Conservation (phyloP, 2,888 invertebrate genomes). For the Cynaeus angustus region DNA sequence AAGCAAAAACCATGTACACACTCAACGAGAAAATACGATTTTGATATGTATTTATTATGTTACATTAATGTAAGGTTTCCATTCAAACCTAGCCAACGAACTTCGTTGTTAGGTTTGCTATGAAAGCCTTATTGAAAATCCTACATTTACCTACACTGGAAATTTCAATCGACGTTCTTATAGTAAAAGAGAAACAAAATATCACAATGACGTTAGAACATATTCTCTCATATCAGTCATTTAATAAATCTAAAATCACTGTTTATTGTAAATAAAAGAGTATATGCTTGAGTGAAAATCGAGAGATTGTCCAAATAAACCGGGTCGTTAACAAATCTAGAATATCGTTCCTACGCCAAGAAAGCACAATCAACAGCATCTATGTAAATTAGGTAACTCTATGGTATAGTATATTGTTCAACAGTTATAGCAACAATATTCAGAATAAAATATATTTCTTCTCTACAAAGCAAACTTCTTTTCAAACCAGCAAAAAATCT, state of each 20-base stretch:
- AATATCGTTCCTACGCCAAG: conserved; percentile 21
- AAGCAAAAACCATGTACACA: conserved; percentile 43
- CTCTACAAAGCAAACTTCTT: conserved; percentile 19
- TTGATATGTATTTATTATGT: conserved; percentile 49
- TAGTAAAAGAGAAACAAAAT: conserved; percentile 37
- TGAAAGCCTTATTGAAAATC: conserved; percentile 8
- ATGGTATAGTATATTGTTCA: conserved; percentile 10
- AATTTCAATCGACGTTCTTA: conserved; percentile 22
- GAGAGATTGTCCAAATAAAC: conserved; percentile 32
- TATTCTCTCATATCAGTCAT: conserved; percentile 40
- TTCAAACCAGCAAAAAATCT: conserved; percentile 23
- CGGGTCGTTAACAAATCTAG: not conserved
- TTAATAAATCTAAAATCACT: conserved; percentile 14
- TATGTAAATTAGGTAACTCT: conserved; percentile 24
- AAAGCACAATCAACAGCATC: conserved; percentile 30
- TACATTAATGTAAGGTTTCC: conserved; percentile 28
- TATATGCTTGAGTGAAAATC: conserved; percentile 7
- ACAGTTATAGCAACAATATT: conserved; percentile 25
- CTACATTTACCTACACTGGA: conserved; percentile 35
- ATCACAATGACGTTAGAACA: conserved; percentile 46
- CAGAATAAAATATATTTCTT: conserved; percentile 27
- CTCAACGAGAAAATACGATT: conserved; percentile 38
- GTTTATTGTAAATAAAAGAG: conserved; percentile 26
- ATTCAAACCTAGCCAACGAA: conserved; percentile 34
- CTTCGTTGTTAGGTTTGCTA: conserved; percentile 19